A percentile compares a stretch with the other conserved stretches of the same genome.
Conservation (phyloP, 2,797 vertebrate genomes). For the Brachyrhaphis roseni region DNA sequence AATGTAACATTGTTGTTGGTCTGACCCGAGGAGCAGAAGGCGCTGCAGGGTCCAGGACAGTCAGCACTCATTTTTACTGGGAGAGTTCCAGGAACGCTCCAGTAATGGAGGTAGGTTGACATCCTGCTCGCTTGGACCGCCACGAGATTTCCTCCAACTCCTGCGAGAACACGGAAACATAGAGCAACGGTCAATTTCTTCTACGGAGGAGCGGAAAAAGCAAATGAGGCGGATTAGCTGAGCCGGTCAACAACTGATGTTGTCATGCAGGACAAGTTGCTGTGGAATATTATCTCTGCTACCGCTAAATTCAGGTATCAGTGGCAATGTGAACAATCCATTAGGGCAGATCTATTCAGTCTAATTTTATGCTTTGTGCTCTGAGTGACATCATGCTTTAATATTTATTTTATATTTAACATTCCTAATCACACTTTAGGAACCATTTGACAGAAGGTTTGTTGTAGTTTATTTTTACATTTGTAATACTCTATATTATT, state of each 20-base stretch:
- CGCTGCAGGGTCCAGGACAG: constrained; percentile 82
- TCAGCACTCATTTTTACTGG: constrained; percentile 80
- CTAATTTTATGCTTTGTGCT: too few relatives aligned
- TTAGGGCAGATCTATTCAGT: neutral
- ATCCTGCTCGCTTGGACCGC: constrained; percentile 91
- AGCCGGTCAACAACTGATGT: neutral
- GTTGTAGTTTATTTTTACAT: too few relatives aligned
- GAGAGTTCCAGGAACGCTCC: constrained; percentile 85
- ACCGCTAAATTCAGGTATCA: neutral
- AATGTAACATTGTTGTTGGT: neutral
- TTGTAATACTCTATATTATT: too few relatives aligned
- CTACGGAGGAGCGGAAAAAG: neutral
- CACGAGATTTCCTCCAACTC: constrained; percentile 90
- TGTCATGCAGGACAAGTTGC: neutral
- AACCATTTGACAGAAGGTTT: too few relatives aligned
- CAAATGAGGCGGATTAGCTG: neutral
- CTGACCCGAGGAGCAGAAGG: constrained; percentile 87
- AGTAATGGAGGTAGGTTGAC: constrained; percentile 89
- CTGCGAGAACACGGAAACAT: constrained; percentile 55
- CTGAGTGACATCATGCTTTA: too few relatives aligned
- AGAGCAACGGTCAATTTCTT: neutral
- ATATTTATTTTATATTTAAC: too few relatives aligned
- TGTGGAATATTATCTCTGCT: neutral
- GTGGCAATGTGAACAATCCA: neutral
- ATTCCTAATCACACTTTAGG: too few relatives aligned